Base-by-base conservation (phyloP, 2,888 invertebrate genomes). In the Carterocephalus palaemon region DNA sequence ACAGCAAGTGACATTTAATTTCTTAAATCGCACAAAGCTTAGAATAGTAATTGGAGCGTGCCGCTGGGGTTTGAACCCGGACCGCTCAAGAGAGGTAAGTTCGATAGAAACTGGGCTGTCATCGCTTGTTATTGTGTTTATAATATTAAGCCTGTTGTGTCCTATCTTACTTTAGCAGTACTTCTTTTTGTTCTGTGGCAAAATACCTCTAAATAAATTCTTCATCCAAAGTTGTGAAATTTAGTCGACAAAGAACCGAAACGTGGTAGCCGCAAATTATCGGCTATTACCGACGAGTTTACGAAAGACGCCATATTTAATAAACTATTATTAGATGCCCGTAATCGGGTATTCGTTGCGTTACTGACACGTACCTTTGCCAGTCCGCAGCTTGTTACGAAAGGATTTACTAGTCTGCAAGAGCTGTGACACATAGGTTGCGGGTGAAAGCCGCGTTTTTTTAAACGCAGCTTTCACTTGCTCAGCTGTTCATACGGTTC, bases 361-460 rank as follows among this genome's bases (percentile, higher is more conserved):
- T 31, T 48, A 31, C 28, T 31, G 40, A 33, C 24, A 39, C 28
- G 32, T 13, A 28, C 37, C 38, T 28, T 41, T 47, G 47, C 45
- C 47, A 39, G 47, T 49, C 51, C 55, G 49, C 56, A 57, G 48
- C 46, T 52, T 49, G 42, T 66, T 65, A 48, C 59, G 56, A 57
- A 57, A 67, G 52, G 50, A 33, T 28, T 49, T 51, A 52, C 54
- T 65, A 64, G 64, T 60, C 12, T 40, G 26, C 37, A 29, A 46
- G 48, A 15, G 23, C 26, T 33, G 9, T 39, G 16, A 15, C 52
- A 53, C 2, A 49, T 24, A 17, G 3, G 8, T 13, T 12, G 34
- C 47, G 43, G 8, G 12, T 17, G n/a, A 7, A 19, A 13, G 26
- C 9, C 4, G 17, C 12, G 17, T 19, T 15, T 34, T 4, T 17